phyloP scores from a whole-genome alignment of 2,888 invertebrate genomes.

The Invenusta paracnida region DNA sequence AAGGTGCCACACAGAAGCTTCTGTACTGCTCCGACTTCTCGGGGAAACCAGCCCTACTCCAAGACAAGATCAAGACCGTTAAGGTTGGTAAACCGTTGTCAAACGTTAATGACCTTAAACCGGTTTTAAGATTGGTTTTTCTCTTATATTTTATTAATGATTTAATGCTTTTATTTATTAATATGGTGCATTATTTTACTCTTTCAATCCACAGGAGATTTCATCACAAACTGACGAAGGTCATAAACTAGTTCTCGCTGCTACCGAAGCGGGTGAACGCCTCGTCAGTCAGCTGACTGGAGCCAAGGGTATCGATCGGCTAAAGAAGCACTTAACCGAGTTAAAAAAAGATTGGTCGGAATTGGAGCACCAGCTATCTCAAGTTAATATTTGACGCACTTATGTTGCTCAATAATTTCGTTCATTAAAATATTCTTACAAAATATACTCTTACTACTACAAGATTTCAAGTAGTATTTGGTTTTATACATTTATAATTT shows the following conservation, averaged over 20 bases:
- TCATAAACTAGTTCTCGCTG: background rate
- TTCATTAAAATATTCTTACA: too few relatives aligned
- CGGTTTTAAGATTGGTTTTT: too few relatives aligned
- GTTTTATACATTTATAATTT: background rate
- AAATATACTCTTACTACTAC: too few relatives aligned
- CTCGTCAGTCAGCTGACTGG: background rate
- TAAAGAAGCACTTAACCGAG: background rate
- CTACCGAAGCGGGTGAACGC: background rate
- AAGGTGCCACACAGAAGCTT: slow-evolving; percentile 74
- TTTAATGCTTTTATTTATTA: too few relatives aligned
- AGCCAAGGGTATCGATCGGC: background rate
- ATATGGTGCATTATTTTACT: too few relatives aligned
- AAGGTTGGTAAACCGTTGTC: slow-evolving; percentile 65
- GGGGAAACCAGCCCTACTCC: slow-evolving; percentile 70
- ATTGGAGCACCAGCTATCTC: background rate
- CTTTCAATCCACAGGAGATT: background rate
- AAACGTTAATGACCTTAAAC: too few relatives aligned
- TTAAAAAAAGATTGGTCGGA: background rate
- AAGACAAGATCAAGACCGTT: slow-evolving; percentile 75
- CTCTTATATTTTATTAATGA: too few relatives aligned
- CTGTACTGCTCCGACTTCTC: slow-evolving; percentile 73
- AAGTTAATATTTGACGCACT: background rate
- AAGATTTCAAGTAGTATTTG: too few relatives aligned
- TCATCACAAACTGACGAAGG: background rate
- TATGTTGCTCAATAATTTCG: too few relatives aligned